phyloP scores from a whole-genome alignment of 2,888 invertebrate genomes.

The Camptogramma bilineatum region DNA sequence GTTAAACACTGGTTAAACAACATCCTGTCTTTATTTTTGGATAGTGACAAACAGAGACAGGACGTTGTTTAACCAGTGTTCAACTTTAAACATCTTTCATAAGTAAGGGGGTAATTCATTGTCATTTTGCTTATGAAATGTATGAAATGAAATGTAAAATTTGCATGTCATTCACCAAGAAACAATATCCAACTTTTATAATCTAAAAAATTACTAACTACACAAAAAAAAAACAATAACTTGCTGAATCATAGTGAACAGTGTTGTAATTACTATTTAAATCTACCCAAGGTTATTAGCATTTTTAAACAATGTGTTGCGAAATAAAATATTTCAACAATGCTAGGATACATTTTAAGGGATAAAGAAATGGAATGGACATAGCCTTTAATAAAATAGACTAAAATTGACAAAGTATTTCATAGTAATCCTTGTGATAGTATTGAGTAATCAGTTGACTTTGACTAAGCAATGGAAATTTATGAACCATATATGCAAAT shows the following conservation, averaged over 20 bases:
- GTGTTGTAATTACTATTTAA: constrained; percentile 29
- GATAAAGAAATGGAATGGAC: not conserved
- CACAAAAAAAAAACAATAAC: constrained; percentile 6
- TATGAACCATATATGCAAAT: not conserved
- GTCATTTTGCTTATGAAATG: no score
- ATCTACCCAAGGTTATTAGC: constrained; percentile 30
- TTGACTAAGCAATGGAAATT: not conserved
- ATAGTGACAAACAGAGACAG: no score
- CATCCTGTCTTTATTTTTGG: no score
- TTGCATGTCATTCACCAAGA: not conserved
- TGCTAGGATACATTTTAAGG: not conserved
- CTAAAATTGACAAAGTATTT: not conserved
- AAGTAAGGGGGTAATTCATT: no score
- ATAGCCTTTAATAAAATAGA: no score
- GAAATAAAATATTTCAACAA: constrained; percentile 6
- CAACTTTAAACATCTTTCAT: no score
- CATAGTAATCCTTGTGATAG: not conserved
- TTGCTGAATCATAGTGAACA: constrained; percentile 24
- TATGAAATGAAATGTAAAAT: no score
- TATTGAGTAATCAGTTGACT: not conserved
- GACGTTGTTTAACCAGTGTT: no score
- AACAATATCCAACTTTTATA: not conserved
- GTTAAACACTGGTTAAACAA: no score
- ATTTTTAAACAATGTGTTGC: constrained; percentile 22
- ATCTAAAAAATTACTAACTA: not conserved